These are phyloP conservation scores for Ctenosaura bakeri DNA, from an alignment of 2,797 vertebrate genomes.

Conservation along the genomic window DNA sequence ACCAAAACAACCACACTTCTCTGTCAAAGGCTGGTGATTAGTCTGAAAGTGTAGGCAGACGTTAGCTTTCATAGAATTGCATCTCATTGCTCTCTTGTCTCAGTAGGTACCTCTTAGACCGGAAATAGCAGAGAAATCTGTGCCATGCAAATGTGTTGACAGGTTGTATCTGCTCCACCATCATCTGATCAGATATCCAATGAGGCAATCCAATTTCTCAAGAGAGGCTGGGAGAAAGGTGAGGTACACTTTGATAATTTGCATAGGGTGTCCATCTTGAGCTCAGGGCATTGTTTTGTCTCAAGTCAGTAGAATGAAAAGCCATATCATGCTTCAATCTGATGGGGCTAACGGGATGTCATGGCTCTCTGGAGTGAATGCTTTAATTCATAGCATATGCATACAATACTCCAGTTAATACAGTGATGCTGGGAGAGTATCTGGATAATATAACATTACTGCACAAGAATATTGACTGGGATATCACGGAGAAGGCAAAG, in stretches of 20 bases:
- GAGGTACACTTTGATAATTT: conserved; percentile 45
- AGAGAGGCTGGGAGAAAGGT: conserved; percentile 8
- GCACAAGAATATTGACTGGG: not conserved
- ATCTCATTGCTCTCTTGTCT: conserved; percentile 57
- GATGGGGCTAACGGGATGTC: not conserved
- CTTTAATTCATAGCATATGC: conserved; percentile 1
- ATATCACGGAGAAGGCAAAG: rapidly evolving
- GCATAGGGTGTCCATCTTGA: not conserved
- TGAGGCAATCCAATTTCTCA: not conserved
- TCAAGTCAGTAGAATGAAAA: not conserved
- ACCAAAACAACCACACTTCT: not conserved
- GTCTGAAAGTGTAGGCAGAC: not conserved
- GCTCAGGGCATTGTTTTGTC: not conserved
- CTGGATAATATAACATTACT: not conserved
- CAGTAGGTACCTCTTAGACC: rapidly evolving
- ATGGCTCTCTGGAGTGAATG: not conserved
- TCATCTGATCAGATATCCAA: not conserved
- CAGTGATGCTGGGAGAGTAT: not conserved
- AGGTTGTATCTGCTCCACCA: not conserved
- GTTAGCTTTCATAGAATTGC: conserved; percentile 41
- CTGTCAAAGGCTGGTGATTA: not conserved
- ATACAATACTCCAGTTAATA: conserved; percentile 7
- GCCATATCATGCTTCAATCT: not conserved
- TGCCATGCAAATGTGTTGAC: not conserved
- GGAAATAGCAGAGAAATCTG: not conserved